A percentile compares a stretch with the other conserved stretches of the same genome.
Evolutionary conservation across 2,888 invertebrate genomes (phyloP).

Genomic region (Amaurobius ferox): DNA sequence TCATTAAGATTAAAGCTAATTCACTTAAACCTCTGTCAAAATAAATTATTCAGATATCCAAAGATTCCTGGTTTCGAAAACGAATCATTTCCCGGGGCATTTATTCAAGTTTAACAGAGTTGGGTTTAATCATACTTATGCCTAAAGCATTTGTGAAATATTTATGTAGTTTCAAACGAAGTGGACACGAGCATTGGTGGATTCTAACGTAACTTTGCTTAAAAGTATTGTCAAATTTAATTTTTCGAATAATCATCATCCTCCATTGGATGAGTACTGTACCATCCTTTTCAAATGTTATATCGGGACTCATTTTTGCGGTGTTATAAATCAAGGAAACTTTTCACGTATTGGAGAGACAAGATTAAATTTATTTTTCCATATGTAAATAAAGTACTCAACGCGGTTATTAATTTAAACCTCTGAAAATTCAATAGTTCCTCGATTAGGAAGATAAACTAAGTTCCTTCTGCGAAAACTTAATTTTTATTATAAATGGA

Average conservation of each 20-base stretch:
- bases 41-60: constrained; percentile 34
- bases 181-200: constrained; percentile 4
- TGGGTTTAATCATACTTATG: constrained; percentile 14
- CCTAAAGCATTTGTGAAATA: constrained; percentile 21
- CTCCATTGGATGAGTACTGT: too few species aligned
- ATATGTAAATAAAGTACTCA: constrained; percentile 51
- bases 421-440: constrained; percentile 54
- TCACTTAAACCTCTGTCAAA: constrained; percentile 49
- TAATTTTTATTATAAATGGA: constrained; percentile 47
- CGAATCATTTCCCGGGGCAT: constrained; percentile 20
- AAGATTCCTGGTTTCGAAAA: constrained; percentile 30
- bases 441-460: constrained; percentile 49
- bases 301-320: too few species aligned
- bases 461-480: constrained; percentile 35
- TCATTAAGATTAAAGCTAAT: constrained; percentile 40
- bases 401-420: constrained; percentile 59
- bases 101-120: constrained; percentile 33
- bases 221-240: constrained; percentile 31
- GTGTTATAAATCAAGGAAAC: constrained; percentile 57
- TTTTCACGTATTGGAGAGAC: constrained; percentile 35
- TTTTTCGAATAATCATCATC: too few species aligned
- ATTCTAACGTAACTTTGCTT: constrained; percentile 21
- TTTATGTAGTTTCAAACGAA: constrained; percentile 26
- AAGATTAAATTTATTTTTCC: constrained; percentile 50
- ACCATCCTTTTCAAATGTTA: constrained; percentile 36